Evolutionary conservation across 2,888 invertebrate genomes (phyloP), one percentile per base, ranked within the genome.

Genomic region (Volucella inflata): DNA sequence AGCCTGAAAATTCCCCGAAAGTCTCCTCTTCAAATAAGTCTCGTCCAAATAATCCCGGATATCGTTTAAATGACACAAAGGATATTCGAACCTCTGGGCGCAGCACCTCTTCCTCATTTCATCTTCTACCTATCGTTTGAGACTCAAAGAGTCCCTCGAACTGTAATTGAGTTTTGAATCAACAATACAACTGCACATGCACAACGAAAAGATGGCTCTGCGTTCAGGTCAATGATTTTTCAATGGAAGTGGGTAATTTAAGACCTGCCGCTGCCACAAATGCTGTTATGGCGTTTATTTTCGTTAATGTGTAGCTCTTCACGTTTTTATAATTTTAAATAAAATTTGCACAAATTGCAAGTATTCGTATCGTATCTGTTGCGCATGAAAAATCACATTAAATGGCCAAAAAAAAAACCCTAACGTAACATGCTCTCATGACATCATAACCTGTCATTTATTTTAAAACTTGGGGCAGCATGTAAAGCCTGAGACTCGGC

Each of bases 231-330:
- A 72, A 72, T 62, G 72, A 62, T 72, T 72, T 53, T 70, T 51
- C 75, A 38, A 50, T 75, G 36, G 42, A 76, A 70, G 51, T 59
- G 57, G 70, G 75, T 65, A 76, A 81, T 81, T 76, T 51, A 53
- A 81, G 65, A 81, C 75, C 75, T 76, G 30, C 6, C 30, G 30
- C 30, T 30, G 30, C 30, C 30, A n/a, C 30, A 30, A 30, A 30
- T 30, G 70, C 50, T 62, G 59, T 71, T 65, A 65, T 55, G 50
- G 62, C 38, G 40, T 51, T 74, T 72, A 67, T 75, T 81, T 62
- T 70, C 70, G 68, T 75, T 59, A n/a, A n/a, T 17, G 8, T 12
- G 12, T 4, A 30, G 30, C 14, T 50, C 40, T 71, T 62, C 60
- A 2, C 55, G 38, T 62, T 62, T 72, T 62, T 62, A 72, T 62